A percentile compares a stretch with the other conserved stretches of the same genome.
Conservation (phyloP, 2,888 invertebrate species). For the Torymus aiolomorphi region DNA sequence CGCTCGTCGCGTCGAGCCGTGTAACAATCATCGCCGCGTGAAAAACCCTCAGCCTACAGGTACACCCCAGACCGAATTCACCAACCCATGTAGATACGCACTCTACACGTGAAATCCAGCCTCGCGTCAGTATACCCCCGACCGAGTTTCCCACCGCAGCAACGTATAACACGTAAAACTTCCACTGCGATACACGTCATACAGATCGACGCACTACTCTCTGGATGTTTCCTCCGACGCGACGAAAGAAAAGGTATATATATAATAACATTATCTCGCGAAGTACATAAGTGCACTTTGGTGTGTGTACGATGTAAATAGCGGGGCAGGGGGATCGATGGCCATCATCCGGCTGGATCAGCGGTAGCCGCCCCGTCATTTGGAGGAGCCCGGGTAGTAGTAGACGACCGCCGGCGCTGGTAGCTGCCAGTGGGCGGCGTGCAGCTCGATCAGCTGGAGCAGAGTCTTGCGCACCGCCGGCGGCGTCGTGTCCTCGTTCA, state of each 20-base stretch:
- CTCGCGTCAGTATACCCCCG: background rate
- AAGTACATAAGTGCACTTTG: slow-evolving; percentile 27
- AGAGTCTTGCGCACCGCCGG: slow-evolving; percentile 89
- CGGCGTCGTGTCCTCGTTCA: slow-evolving; percentile 84
- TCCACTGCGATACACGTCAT: background rate
- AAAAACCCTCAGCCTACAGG: no score
- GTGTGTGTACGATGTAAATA: background rate
- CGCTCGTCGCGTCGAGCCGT: background rate
- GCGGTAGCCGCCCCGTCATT: slow-evolving; percentile 61
- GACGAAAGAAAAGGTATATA: background rate
- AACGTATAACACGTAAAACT: no score
- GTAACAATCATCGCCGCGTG: no score
- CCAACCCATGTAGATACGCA: background rate
- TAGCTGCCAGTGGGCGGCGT: slow-evolving; percentile 93
- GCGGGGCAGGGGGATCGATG: no score
- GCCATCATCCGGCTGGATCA: no score
- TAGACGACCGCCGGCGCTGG: slow-evolving; percentile 93
- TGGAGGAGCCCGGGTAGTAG: slow-evolving; percentile 83
- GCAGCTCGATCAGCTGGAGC: slow-evolving; percentile 91
- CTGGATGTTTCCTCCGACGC: background rate
- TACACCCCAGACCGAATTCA: background rate
- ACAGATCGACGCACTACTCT: no score
- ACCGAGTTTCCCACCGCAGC: no score
- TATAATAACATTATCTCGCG: background rate
- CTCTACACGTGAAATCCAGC: slow-evolving; percentile 8